Base-by-base conservation (phyloP, 2,888 invertebrate genomes). In the Terebella lapidaria region DNA sequence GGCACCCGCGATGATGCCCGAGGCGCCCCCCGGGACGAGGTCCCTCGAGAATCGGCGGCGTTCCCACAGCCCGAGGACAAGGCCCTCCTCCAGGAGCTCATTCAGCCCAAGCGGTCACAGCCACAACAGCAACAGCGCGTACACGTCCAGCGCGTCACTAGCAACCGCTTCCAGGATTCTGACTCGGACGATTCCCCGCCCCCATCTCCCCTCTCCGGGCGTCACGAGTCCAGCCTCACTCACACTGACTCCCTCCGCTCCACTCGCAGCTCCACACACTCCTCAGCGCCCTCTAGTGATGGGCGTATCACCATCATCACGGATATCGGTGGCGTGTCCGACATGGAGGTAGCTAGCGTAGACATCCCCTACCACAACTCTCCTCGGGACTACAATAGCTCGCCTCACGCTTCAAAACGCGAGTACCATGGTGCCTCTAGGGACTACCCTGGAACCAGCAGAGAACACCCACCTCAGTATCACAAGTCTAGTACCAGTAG, bases 51-150 rank as follows among this genome's bases (percentile, higher is more conserved):
- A 24, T 52, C 65, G n/a, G 64, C 70, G 4, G 70, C 68, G 35
- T 70, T 65, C 58, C 73, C 74, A 1, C 69, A 71, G 56, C 70
- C 72, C 10, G 68, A 69, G 0, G 73, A 75, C 59, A 70, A 70
- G 58, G 65, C 66, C 49, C 70, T 67, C 59, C 65, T 74, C n/a
- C 22, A 59, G 49, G 57, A 64, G 30, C 54, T 64, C 15, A 61
- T 63, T 28, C 30, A 57, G n/a, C 29, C 56, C 29, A 52, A 24
- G n/a, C 46, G 20, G 28, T 15, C 45, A 4, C 22, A 22, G 10
- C n/a, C 47, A 10, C 27, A 47, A 24, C 4, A 26, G 10, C 52
- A 51, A 25, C 46, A 42, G 5, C 18, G 25, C 2, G 61, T 62
- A 3, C 35, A 64, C 47, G 64, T 64, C 45, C 46, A 51, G 20